phyloP scores from a whole-genome alignment of 2,113 vertebrate genomes.

The Podocnemis expansa region DNA sequence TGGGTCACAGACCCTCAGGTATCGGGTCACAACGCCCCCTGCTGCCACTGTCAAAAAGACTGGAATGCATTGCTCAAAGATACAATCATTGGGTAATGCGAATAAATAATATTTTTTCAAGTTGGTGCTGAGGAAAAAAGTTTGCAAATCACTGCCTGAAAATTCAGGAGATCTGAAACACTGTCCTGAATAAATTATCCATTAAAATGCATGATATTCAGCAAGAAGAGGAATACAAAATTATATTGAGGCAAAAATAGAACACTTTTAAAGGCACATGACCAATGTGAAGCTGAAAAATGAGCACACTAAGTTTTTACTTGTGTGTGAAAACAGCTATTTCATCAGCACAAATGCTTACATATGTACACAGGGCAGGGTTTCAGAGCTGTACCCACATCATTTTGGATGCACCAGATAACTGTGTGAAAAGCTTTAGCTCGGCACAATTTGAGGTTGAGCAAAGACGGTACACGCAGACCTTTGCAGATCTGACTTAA shows the following conservation, averaged over 20 bases:
- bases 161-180: background rate
- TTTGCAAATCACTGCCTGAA: too few relatives aligned
- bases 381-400: background rate
- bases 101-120: too few relatives aligned
- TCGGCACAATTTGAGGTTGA: background rate
- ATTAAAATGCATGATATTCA: accelerated
- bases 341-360: background rate
- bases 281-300: background rate
- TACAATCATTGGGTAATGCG: too few relatives aligned
- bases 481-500: background rate
- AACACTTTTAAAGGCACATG: accelerated
- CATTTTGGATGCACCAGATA: background rate
- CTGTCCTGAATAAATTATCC: background rate
- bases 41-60: too few relatives aligned
- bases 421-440: background rate
- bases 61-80: too few relatives aligned
- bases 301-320: background rate
- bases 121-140: too few relatives aligned
- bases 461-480: background rate
- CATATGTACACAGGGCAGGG: background rate
- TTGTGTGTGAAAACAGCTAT: background rate
- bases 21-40: too few relatives aligned
- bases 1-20: too few relatives aligned
- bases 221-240: background rate
- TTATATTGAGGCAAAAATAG: background rate